These are phyloP conservation scores for Danaus melanippus DNA, from an alignment of 1,140 invertebrate genomes.

Conservation along the genomic window DNA sequence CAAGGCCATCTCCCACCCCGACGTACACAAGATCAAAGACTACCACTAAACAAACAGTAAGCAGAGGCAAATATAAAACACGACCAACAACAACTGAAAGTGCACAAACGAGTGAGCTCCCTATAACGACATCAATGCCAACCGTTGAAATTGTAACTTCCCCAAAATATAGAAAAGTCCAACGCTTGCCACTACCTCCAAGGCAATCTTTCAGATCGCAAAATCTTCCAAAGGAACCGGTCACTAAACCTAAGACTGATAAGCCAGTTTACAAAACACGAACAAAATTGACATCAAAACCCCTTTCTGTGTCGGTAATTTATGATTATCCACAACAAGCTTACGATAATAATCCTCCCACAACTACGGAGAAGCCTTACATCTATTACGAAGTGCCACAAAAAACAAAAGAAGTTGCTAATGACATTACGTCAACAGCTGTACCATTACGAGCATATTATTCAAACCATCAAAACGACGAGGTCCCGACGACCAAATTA, in stretches of 20 bases:
- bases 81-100: slow-evolving; percentile 54
- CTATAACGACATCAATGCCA: slow-evolving; percentile 50
- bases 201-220: slow-evolving; percentile 49
- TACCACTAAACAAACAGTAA: slow-evolving; percentile 48
- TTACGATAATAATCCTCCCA: slow-evolving; percentile 54
- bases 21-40: slow-evolving; percentile 48
- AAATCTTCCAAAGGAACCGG: slow-evolving; percentile 49
- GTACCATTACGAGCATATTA: slow-evolving; percentile 75
- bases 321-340: slow-evolving; percentile 58
- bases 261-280: slow-evolving; percentile 60
- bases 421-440: slow-evolving; percentile 70
- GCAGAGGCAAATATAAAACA: slow-evolving; percentile 64
- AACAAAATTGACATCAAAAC: slow-evolving; percentile 66
- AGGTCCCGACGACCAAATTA: slow-evolving; percentile 68
- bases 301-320: slow-evolving; percentile 58
- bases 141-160: slow-evolving; percentile 45
- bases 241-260: slow-evolving; percentile 52
- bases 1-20: slow-evolving; percentile 42
- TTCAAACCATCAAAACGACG: slow-evolving; percentile 70
- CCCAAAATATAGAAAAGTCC: slow-evolving; percentile 47
- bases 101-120: slow-evolving; percentile 56
- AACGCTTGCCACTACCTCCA: slow-evolving; percentile 42
- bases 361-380: slow-evolving; percentile 66
- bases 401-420: slow-evolving; percentile 39
- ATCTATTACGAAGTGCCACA: slow-evolving; percentile 65